Conservation (phyloP, 2,797 vertebrate genomes). For the Ctenosaura bakeri region DNA sequence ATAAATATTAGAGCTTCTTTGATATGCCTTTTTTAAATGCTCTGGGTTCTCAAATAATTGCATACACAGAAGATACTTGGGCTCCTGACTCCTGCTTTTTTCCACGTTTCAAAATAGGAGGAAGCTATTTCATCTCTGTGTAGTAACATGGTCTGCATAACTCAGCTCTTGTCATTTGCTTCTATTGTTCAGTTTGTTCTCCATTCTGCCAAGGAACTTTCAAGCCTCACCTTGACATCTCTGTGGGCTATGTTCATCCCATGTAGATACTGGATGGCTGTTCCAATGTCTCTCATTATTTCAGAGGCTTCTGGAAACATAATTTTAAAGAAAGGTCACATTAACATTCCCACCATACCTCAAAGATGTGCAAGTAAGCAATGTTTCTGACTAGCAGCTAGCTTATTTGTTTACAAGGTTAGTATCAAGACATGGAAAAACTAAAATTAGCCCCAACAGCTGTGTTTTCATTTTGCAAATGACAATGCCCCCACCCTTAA, state of each 20-base stretch:
- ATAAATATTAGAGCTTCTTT: background rate
- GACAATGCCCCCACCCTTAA: constrained; percentile 30
- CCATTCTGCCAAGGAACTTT: constrained; percentile 23
- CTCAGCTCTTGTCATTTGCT: constrained; percentile 9
- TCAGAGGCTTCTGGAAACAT: constrained; percentile 90
- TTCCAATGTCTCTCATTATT: constrained; percentile 96
- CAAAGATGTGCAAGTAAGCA: constrained; percentile 56
- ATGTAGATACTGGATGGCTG: constrained; percentile 93
- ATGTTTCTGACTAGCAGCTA: constrained; percentile 66
- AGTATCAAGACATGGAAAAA: constrained; percentile 48
- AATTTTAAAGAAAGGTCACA: constrained; percentile 75
- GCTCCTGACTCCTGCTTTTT: constrained; percentile 47
- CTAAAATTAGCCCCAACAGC: constrained; percentile 73
- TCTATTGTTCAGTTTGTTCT: background rate
- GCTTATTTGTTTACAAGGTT: constrained; percentile 65
- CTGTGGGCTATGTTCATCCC: constrained; percentile 94
- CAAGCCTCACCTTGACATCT: constrained; percentile 92
- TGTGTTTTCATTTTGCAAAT: constrained; percentile 72
- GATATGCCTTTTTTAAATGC: background rate
- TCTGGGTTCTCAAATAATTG: background rate
- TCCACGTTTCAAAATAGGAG: constrained; percentile 17
- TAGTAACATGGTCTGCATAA: constrained; percentile 28
- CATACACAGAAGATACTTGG: constrained; percentile 47
- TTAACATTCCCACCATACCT: constrained; percentile 69
- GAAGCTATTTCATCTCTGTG: background rate